These are phyloP conservation scores for Lerista edwardsae DNA, from an alignment of 2,797 vertebrate genomes.

Conservation along the genomic window DNA sequence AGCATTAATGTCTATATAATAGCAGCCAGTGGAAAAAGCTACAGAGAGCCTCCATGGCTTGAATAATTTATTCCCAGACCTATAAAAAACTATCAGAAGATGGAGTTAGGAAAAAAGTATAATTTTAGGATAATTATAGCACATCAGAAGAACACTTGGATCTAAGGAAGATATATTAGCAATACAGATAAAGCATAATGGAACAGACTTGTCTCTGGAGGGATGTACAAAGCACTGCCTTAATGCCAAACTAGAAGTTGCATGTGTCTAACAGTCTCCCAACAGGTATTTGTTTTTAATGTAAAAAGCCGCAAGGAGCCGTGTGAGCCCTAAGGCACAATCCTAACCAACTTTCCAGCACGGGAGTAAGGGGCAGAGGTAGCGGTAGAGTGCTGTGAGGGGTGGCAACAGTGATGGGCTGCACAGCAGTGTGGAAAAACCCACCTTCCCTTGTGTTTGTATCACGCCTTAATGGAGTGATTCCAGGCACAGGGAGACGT, in stretches of 20 bases:
- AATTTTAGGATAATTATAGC: slow-evolving; percentile 74
- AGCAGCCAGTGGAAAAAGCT: slow-evolving; percentile 48
- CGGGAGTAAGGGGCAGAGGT: too few species aligned
- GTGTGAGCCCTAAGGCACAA: too few species aligned
- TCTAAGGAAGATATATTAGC: slow-evolving; percentile 63
- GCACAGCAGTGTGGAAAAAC: too few species aligned
- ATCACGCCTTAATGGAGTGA: too few species aligned
- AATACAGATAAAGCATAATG: slow-evolving; percentile 49
- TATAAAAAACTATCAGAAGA: slow-evolving; percentile 65
- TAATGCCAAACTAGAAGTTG: not conserved
- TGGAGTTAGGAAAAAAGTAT: slow-evolving; percentile 65
- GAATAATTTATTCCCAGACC: slow-evolving; percentile 71
- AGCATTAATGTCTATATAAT: not conserved
- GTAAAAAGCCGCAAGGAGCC: not conserved
- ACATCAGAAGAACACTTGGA: slow-evolving; percentile 55
- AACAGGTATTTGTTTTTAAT: not conserved
- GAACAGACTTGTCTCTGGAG: slow-evolving; percentile 11
- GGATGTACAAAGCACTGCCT: not conserved
- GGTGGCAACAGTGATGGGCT: too few species aligned
- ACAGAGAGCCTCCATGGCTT: slow-evolving; percentile 53
- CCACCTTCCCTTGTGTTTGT: too few species aligned
- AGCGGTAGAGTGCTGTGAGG: too few species aligned
- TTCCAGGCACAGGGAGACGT: too few species aligned
- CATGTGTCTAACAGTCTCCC: not conserved
- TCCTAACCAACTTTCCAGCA: too few species aligned